Base-by-base conservation (phyloP, 2,888 invertebrate species). In the Plagodis pulveraria region DNA sequence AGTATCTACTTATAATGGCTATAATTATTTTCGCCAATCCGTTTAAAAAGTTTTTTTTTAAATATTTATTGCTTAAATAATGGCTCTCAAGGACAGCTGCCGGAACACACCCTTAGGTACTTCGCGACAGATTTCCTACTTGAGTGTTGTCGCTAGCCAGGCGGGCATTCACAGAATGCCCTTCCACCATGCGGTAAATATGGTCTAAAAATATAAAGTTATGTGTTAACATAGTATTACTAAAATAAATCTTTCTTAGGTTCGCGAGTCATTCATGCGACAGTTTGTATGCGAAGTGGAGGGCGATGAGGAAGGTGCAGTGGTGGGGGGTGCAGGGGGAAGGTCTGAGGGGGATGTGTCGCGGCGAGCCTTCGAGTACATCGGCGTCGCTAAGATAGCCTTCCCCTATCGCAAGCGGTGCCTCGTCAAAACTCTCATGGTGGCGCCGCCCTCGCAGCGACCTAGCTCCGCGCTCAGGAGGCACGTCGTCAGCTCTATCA, bases 201-300 rank as follows among this genome's bases (percentile, higher is more conserved):
- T n/a, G n/a, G n/a, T n/a, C n/a, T n/a, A n/a, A n/a, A n/a, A n/a
- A n/a, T n/a, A n/a, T n/a, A n/a, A n/a, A n/a, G n/a, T n/a, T 6
- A 42, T 6, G 11, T 6, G 42, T 11, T 11, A 42, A 0, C 11
- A 11, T 11, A 11, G 11, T 42, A n/a, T 1, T 5, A 42, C 6
- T 42, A 6, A 42, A 11, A 5, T 42, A 6, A 12, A 7, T n/a
- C 12, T 10, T 6, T 41, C 38, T 38, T 62, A 96, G 95, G 97
- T 98, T 5, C 95, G 99, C 43, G 99, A 99, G 85, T 99, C 99
- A 71, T 99, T 99, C 86, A 99, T 99, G 97, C 95, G 99, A 6
- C 99, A 99, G 85, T 99, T 99, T 86, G 97, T 98, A 0, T 96
- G 96, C 73, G 98, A 98, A 79, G 95, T 96, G 54, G 97, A 97